Evolutionary conservation across 2,888 invertebrate species (phyloP), one percentile per base, ranked within the genome.

Genomic region (Falcaria lacertinaria): DNA sequence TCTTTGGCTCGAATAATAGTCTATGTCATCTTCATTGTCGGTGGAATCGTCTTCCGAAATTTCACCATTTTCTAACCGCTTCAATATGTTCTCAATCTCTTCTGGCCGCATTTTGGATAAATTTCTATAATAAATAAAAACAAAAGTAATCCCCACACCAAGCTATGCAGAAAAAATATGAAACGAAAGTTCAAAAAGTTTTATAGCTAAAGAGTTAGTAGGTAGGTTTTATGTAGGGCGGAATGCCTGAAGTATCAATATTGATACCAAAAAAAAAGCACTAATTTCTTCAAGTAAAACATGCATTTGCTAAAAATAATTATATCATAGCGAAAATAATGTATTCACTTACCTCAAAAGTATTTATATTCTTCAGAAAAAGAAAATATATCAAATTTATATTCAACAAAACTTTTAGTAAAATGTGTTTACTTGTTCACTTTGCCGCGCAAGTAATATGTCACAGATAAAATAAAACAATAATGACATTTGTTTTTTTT

Each of bases 191-290:
- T 55, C 51, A 47, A 47, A 50, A 56, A 55, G 46, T 49, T 54
- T 55, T 44, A 44, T 48, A 48, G 47, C 54, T 48, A 56, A 52
- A 57, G 52, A 58, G 48, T 56, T 55, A 54, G 59, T 54, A 57
- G 54, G 56, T 56, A 57, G 57, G 52, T 55, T 58, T 58, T 53
- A 60, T 52, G 46, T 53, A 57, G 59, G 54, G 52, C 54, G 53
- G 60, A 56, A 59, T 57, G 59, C 57, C 57, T 57, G 54, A 54
- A 60, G 60, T 63, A 60, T 58, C 57, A 60, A 59, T 44, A 59
- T 59, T 60, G 59, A 63, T 57, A 60, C 56, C 46, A 52, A 39
- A 54, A 60, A 58, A 57, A 57, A 39, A 57, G 53, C 57, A 56
- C 54, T 54, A 57, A 34, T 62, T 60, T 60, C n/a, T n/a, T n/a